These are phyloP conservation scores for Hymenochirus boettgeri DNA, from an alignment of 2,113 vertebrate genomes.

Conservation along the genomic window DNA sequence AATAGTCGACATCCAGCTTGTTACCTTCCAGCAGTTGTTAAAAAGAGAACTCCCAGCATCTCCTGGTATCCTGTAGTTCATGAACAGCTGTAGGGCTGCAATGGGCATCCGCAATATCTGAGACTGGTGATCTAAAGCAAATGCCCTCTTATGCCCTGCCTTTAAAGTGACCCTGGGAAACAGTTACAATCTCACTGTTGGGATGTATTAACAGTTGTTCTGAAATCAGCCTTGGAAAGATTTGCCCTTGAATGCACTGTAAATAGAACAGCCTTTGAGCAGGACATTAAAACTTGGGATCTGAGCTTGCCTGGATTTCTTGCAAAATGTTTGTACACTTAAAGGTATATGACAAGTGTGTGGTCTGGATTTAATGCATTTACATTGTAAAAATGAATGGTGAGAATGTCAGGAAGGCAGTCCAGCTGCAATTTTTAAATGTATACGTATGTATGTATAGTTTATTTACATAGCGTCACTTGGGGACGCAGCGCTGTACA, in stretches of 20 bases:
- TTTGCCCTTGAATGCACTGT: constrained; percentile 44
- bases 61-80: too few species aligned
- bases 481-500: too few species aligned
- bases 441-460: too few species aligned
- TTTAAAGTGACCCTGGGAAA: not conserved
- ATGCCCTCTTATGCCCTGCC: not conserved
- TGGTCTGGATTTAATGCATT: too few species aligned
- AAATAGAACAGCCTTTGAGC: constrained; percentile 32
- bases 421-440: too few species aligned
- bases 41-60: too few species aligned
- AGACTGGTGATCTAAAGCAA: not conserved
- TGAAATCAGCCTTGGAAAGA: constrained; percentile 42
- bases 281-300: not conserved
- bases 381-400: too few species aligned
- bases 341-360: not conserved
- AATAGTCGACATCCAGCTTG: too few species aligned
- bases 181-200: not conserved
- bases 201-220: constrained; percentile 31
- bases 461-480: too few species aligned
- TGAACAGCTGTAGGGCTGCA: too few species aligned
- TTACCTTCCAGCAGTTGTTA: too few species aligned
- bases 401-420: too few species aligned
- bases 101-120: not conserved
- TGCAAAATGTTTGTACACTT: not conserved
- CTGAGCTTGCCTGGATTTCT: not conserved